Base-by-base conservation (phyloP, 2,113 vertebrate species). In the Ctenomys sociabilis region DNA sequence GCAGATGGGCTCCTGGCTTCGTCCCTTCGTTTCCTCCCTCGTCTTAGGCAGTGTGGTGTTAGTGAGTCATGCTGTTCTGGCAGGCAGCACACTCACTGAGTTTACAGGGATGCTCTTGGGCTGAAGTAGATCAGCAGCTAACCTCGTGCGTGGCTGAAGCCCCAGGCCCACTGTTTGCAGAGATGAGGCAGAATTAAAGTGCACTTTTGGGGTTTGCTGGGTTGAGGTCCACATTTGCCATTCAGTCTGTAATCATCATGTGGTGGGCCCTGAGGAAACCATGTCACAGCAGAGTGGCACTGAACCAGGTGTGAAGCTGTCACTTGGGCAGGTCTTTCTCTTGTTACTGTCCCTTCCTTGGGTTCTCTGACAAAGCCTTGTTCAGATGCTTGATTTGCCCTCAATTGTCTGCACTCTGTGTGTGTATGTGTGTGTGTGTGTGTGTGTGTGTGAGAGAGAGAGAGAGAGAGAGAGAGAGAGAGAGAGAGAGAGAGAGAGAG, bases 31-130 rank as follows among this genome's bases (percentile, higher is more conserved):
- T 14, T 61, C 37, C 35, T 10, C 70, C n/a, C 75, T 63, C 75
- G 54, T 93, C 95, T 94, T 90, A 75, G 93, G 52, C 68, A 95
- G 24, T 93, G 92, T 81, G 81, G 77, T 93, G 17, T 64, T 14
- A 3, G 57, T 73, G 95, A 93, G 43, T 95, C 77, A 70, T 64
- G 85, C 94, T 59, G 88, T 82, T 22, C 75, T 81, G 73, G 90
- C 49, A 30, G 78, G 40, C 59, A 85, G 52, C 59, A 8, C 73
- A 61, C 30, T 64, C 49, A 24, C 64, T 24, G 32, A 57, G 28
- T 52, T 24, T 21, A 4, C 2, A 40, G 59, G 66, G 52, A n/a
- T 24, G 1, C 35, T 57, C 52, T 5, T 7, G 26, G 37, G 52
- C 12, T 13, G 37, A 5, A 21, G n/a, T 4, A 30, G 14, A 21